Conservation (phyloP, 2,888 invertebrate genomes). For the Tipula confusa region DNA sequence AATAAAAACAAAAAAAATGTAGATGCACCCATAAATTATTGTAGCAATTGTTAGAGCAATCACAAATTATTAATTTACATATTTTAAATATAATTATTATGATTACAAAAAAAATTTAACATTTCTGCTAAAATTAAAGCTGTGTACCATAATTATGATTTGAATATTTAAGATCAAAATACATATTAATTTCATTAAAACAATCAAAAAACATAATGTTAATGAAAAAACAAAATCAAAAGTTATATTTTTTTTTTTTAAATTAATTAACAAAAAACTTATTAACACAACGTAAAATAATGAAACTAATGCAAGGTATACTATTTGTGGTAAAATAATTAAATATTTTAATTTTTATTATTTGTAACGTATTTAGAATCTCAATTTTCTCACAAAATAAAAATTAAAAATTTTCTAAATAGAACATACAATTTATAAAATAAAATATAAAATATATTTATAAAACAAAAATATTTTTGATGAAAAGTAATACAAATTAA, state of each 20-base stretch:
- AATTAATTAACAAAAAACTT: not conserved
- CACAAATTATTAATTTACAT: not conserved
- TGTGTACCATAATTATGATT: not conserved
- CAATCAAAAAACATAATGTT: not conserved
- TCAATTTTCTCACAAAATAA: not conserved
- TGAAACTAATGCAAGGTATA: conserved; percentile 29
- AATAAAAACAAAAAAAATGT: not conserved
- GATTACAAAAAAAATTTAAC: not conserved
- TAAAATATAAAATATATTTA: not conserved
- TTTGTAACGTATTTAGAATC: not conserved
- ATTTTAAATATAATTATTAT: too few relatives aligned
- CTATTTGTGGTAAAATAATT: conserved; percentile 8
- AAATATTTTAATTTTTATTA: conserved; percentile 27
- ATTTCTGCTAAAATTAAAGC: not conserved
- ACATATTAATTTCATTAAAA: not conserved
- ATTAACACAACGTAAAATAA: conserved; percentile 13
- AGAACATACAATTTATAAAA: not conserved
- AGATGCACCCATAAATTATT: not conserved
- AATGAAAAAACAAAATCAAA: not conserved
- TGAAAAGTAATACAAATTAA: conserved; percentile 7
- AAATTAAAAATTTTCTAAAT: not conserved
- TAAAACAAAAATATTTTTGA: conserved; percentile 1
- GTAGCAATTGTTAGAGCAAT: not conserved
- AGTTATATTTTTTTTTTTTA: not conserved
- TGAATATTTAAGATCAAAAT: not conserved